Percentiles rank a stretch among this genome's conserved stretches.
Conservation (phyloP, 2,113 vertebrate genomes). For the Arizona elegans region DNA sequence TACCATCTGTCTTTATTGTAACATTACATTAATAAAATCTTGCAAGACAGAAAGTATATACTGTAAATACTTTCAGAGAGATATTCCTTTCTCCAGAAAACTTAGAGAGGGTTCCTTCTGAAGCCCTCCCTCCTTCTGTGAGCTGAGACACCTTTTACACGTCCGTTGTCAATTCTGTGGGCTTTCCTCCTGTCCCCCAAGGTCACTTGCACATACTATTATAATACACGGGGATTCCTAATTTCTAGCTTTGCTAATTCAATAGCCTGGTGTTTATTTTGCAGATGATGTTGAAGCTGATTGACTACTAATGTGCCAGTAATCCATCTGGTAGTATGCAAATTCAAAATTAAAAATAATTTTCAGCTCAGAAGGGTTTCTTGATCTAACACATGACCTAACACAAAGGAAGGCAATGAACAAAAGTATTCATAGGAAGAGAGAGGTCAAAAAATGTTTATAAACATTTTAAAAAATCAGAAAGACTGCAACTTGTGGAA, state of each 20-base stretch:
- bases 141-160: neutral
- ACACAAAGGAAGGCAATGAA: neutral
- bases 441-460: neutral
- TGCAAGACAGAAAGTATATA: neutral
- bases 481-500: neutral
- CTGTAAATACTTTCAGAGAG: neutral
- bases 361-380: neutral
- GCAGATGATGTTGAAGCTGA: neutral
- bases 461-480: neutral
- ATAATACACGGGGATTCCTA: neutral
- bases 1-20: neutral
- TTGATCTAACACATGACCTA: neutral
- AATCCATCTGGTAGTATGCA: neutral
- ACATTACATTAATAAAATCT: neutral
- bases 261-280: neutral
- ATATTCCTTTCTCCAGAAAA: neutral
- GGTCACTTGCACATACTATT: neutral
- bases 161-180: neutral
- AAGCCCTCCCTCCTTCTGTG: neutral
- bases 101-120: neutral
- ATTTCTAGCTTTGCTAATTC: conserved; percentile 1
- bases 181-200: neutral
- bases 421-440: neutral
- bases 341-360: conserved; percentile 2
- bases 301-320: neutral